These are phyloP conservation scores for Galaxea fascicularis DNA, from an alignment of 92 coral and sea anemone species.

Conservation along the genomic window DNA sequence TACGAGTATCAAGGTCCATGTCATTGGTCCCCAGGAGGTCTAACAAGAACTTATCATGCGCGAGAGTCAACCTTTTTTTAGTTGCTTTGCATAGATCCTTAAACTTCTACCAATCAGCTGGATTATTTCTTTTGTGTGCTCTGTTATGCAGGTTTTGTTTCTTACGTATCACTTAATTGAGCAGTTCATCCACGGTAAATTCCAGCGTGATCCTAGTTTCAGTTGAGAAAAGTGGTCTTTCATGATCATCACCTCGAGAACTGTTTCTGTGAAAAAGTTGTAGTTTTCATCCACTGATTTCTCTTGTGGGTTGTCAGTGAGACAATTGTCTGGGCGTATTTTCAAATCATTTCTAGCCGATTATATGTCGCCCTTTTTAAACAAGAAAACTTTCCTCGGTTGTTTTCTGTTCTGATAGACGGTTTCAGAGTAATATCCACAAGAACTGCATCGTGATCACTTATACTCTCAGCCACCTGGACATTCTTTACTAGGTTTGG, in stretches of 20 bases:
- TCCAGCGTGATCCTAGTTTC: slow-evolving; percentile 43
- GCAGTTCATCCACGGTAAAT: slow-evolving; percentile 53
- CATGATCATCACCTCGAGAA: slow-evolving; percentile 2
- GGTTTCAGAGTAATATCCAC: slow-evolving; percentile 37
- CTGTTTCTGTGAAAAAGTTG: slow-evolving; percentile 22
- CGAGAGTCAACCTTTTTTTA: slow-evolving; percentile 43
- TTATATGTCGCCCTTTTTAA: slow-evolving; percentile 51
- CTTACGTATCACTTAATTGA: slow-evolving; percentile 38
- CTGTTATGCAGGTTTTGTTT: slow-evolving; percentile 51
- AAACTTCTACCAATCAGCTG: slow-evolving; percentile 55
- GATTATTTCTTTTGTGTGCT: slow-evolving; percentile 46
- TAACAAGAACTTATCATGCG: slow-evolving; percentile 51
- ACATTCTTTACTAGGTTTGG: slow-evolving; percentile 3
- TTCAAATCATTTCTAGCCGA: slow-evolving; percentile 51
- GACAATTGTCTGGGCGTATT: slow-evolving; percentile 30
- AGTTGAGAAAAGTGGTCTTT: slow-evolving; percentile 37
- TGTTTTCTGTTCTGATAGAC: slow-evolving; percentile 21
- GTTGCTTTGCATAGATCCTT: slow-evolving; percentile 49
- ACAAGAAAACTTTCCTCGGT: slow-evolving; percentile 57
- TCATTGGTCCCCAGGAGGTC: slow-evolving; percentile 35
- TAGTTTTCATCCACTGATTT: slow-evolving; percentile 53
- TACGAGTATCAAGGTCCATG: slow-evolving; percentile 25
- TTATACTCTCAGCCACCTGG: slow-evolving; percentile 43
- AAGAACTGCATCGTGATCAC: slow-evolving; percentile 46
- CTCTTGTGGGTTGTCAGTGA: slow-evolving; percentile 30